Base-by-base conservation (phyloP, 2,113 vertebrate genomes). In the Himantopus leucocephalus region DNA sequence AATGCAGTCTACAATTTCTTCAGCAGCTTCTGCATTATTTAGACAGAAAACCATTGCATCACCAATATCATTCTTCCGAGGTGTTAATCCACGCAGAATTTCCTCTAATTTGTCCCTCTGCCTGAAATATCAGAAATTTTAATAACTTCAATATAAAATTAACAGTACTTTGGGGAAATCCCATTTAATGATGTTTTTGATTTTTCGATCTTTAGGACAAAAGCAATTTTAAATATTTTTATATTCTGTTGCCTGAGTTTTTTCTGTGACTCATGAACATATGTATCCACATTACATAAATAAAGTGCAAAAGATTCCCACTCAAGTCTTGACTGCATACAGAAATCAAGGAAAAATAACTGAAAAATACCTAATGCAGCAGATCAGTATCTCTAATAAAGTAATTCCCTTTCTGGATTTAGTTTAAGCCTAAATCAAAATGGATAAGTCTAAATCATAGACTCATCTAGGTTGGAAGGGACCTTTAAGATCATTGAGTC, bases 11-110 rank as follows among this genome's bases (percentile, higher is more conserved):
- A 99, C 99, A 75, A 99, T 99, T 98, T 99, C 99, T 95, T 99
- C 99, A 52, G 99, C 99, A 87, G 99, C 99, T 93, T 99, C 99
- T 0, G 99, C 99, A n/a, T 98, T 99, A 88, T 98, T 98, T 35
- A 99, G 98, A 94, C 99, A 99, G 97, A 99, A 99, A 96, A 99
- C 97, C 99, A 99, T 99, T 70, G 99, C 99, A 32, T 99, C 99
- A 10, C 99, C 99, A 71, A 99, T 98, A 86, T 99, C 99, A 9
- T 99, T 99, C 94, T 99, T 99, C 94, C 99, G 98, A 76, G 99
- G 99, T 8, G 99, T 99, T 97, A 99, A 97, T 39, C 98, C 99
- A 67, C 99, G 98, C 15, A 99, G 97, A 89, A 99, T 98, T 97
- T 99, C 99, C 97, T 99, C 99, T 62, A 99, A 98, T 95, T 99